Evolutionary conservation across 2,113 vertebrate genomes (phyloP).

Genomic region (Trogon surrucura): DNA sequence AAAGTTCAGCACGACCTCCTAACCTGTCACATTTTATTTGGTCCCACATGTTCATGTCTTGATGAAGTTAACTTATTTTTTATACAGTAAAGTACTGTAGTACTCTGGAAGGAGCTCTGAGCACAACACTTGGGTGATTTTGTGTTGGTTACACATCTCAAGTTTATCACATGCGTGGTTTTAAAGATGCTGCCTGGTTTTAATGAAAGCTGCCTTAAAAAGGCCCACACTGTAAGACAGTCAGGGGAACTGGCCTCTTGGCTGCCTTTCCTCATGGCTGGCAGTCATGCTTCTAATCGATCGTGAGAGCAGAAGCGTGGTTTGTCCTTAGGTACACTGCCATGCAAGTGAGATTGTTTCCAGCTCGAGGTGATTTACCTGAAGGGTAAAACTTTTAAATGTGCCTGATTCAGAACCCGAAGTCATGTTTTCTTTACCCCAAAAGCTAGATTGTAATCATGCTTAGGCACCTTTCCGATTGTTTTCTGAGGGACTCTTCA

Average conservation of each 20-base stretch:
- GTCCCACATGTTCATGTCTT: background rate
- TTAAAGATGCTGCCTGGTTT: background rate
- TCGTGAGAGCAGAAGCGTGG: background rate
- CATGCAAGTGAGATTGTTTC: background rate
- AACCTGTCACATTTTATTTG: background rate
- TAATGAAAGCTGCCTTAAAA: background rate
- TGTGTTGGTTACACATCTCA: background rate
- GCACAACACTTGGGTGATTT: background rate
- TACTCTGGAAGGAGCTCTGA: background rate
- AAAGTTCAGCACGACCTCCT: constrained; percentile 34
- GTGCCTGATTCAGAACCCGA: background rate
- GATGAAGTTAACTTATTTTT: constrained; percentile 27
- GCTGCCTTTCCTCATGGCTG: background rate
- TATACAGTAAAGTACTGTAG: constrained; percentile 32
- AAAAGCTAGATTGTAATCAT: background rate
- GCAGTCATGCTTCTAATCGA: background rate
- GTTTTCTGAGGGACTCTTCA: background rate
- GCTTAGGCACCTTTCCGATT: background rate
- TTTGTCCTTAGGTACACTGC: background rate
- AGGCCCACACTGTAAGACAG: background rate
- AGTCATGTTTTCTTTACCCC: background rate
- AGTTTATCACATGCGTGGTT: background rate
- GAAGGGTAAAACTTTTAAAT: background rate
- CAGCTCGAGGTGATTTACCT: background rate
- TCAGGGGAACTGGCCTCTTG: background rate